Conservation (phyloP, 2,113 vertebrate species). For the Stigmatopora nigra region DNA sequence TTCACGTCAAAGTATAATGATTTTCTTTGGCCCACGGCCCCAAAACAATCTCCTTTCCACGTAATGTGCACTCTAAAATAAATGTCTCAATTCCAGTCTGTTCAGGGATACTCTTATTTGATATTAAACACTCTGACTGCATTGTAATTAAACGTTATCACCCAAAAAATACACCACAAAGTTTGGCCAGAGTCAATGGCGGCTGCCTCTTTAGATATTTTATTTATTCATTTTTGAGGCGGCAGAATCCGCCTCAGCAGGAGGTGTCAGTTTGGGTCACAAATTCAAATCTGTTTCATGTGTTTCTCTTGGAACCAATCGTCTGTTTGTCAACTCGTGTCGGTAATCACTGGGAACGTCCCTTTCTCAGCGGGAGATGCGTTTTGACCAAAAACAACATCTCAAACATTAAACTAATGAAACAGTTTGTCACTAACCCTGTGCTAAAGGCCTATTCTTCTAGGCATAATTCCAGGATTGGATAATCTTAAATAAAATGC, state of each 20-base stretch:
- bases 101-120: not conserved
- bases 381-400: not conserved
- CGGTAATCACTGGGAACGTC: not conserved
- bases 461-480: not conserved
- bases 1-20: not conserved
- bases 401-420: not conserved
- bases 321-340: not conserved
- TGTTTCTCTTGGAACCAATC: not conserved
- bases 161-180: not conserved
- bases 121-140: not conserved
- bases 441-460: not conserved
- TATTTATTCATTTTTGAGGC: not conserved
- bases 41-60: not conserved
- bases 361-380: constrained; percentile 2
- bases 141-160: not conserved
- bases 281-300: not conserved
- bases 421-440: not conserved
- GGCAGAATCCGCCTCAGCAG: not conserved
- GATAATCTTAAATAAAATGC: not conserved
- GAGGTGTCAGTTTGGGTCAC: not conserved
- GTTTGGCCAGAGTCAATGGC: not conserved
- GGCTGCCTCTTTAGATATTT: not conserved
- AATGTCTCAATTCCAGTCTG: not conserved
- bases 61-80: constrained; percentile 3
- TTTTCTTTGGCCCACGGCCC: not conserved